A percentile compares a stretch with the other conserved stretches of the same genome.
These are phyloP conservation scores for Nephotettix cincticeps DNA, from an alignment of 1,140 invertebrate genomes.

Conservation along the genomic window DNA sequence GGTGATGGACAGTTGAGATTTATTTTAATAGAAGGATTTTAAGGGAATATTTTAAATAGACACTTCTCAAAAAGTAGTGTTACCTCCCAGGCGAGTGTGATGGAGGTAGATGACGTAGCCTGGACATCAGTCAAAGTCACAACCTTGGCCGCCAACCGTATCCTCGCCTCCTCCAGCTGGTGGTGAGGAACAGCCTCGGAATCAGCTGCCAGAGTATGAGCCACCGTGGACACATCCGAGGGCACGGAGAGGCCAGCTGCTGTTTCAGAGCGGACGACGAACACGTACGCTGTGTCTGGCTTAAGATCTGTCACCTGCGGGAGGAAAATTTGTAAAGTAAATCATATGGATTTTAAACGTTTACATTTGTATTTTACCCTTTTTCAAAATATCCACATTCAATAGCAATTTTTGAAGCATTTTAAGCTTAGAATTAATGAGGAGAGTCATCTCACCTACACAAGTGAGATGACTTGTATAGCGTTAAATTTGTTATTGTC, in stretches of 20 bases:
- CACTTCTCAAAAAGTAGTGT: too few species aligned
- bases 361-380: too few species aligned
- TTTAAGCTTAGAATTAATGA: too few species aligned
- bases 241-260: conserved; percentile 74
- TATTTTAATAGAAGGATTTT: too few species aligned
- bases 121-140: conserved; percentile 76
- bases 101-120: conserved; percentile 74
- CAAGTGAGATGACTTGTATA: too few species aligned
- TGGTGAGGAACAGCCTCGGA: conserved; percentile 69
- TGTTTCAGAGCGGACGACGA: conserved; percentile 87
- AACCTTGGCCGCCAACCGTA: conserved; percentile 76
- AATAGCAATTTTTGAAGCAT: too few species aligned
- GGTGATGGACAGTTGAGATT: too few species aligned
- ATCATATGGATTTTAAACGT: too few species aligned
- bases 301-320: conserved; percentile 64
- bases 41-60: too few species aligned
- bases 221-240: conserved; percentile 64
- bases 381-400: too few species aligned
- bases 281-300: conserved; percentile 82
- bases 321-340: conserved; percentile 17
- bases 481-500: too few species aligned
- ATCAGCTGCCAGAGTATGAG: conserved; percentile 63
- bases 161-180: conserved; percentile 75
- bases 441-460: too few species aligned
- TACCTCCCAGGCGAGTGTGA: conserved; percentile 74